A percentile compares a stretch with the other conserved stretches of the same genome.
Evolutionary conservation across 2,797 vertebrate species (phyloP).

Genomic region (Labeo calbasu): DNA sequence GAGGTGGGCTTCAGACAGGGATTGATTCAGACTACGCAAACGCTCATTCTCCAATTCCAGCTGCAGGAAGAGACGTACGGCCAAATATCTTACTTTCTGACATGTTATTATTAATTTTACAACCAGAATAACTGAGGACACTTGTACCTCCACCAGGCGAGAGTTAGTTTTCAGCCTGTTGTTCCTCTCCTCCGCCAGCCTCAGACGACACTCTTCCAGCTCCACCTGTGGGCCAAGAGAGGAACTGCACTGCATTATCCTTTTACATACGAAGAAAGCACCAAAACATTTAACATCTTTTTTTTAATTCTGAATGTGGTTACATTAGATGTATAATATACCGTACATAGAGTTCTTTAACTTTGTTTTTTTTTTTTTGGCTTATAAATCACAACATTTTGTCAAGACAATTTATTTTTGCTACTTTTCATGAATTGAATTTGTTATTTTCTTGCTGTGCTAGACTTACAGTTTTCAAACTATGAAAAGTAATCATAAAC

Average conservation of each 20-base stretch:
- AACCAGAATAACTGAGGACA: not conserved
- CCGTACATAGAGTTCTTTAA: not conserved
- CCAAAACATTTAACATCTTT: not conserved
- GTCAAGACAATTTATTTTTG: not conserved
- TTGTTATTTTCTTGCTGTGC: not conserved
- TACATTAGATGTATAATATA: not conserved
- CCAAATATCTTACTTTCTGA: not conserved
- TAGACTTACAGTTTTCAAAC: not conserved
- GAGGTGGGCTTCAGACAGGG: conserved; percentile 82
- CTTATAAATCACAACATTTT: too few relatives aligned
- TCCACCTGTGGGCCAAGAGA: conserved; percentile 77
- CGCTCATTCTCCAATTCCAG: conserved; percentile 86
- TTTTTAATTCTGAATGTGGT: not conserved
- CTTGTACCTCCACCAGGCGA: conserved; percentile 84
- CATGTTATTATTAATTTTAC: too few relatives aligned
- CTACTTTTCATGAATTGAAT: not conserved
- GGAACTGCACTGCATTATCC: not conserved
- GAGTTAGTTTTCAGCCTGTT: conserved; percentile 84
- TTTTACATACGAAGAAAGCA: not conserved
- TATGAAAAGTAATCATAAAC: not conserved
- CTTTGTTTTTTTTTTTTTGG: not conserved
- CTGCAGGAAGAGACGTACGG: conserved; percentile 68
- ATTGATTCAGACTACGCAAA: conserved; percentile 83
- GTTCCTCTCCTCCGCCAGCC: conserved; percentile 85
- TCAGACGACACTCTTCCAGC: conserved; percentile 85